Evolutionary conservation across 2,888 invertebrate genomes (phyloP).

Genomic region (Meandrusa payeni): DNA sequence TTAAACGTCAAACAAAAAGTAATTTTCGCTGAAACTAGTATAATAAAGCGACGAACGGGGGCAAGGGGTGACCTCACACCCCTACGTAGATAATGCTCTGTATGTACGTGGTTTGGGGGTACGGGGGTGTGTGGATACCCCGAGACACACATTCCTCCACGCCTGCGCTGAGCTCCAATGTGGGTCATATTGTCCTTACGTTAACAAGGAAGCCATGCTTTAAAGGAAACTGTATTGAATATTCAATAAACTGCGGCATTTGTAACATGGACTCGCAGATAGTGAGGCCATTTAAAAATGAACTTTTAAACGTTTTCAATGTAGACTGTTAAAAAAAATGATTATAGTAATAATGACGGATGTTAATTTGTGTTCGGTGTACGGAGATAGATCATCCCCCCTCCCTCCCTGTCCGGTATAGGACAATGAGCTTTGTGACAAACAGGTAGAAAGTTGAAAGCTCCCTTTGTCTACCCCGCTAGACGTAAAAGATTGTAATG

Average conservation of each 20-base stretch:
- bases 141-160: slow-evolving; percentile 67
- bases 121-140: slow-evolving; percentile 40
- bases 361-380: too few species aligned
- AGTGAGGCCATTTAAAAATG: too few species aligned
- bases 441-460: too few species aligned
- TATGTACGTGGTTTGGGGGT: slow-evolving; percentile 25
- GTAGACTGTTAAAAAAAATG: too few species aligned
- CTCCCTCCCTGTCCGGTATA: too few species aligned
- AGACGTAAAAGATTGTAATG: too few species aligned
- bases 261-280: too few species aligned
- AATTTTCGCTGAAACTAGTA: slow-evolving; percentile 46
- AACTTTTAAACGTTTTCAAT: too few species aligned
- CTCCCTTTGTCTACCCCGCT: too few species aligned
- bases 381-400: too few species aligned
- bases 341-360: too few species aligned
- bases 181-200: slow-evolving; percentile 66
- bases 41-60: slow-evolving; percentile 41
- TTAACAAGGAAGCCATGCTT: slow-evolving; percentile 34
- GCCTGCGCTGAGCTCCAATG: slow-evolving; percentile 60
- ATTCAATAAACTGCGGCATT: slow-evolving; percentile 7
- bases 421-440: too few species aligned
- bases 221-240: slow-evolving; percentile 22
- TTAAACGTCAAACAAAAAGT: slow-evolving; percentile 44
- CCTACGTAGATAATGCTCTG: slow-evolving; percentile 48
- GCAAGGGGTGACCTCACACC: slow-evolving; percentile 37